Evolutionary conservation across 2,113 vertebrate species (phyloP).

Genomic region (Xyrauchen texanus): DNA sequence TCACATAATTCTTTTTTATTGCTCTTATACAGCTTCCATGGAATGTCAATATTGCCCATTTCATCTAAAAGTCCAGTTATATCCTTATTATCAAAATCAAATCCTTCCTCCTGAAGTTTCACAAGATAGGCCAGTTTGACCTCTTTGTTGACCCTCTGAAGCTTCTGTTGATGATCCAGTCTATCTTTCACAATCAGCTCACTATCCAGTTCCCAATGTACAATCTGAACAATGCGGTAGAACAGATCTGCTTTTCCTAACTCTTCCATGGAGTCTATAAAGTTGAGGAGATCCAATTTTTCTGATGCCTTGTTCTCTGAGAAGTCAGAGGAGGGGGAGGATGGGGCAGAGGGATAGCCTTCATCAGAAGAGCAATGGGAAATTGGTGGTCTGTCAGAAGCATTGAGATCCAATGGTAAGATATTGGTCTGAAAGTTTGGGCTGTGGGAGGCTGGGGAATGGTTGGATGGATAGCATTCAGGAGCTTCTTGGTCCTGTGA

Average conservation of each 20-base stretch:
- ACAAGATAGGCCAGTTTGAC: slow-evolving; percentile 70
- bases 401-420: slow-evolving; percentile 53
- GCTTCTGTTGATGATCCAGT: slow-evolving; percentile 73
- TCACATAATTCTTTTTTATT: slow-evolving; percentile 55
- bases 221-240: slow-evolving; percentile 76
- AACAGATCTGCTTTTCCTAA: slow-evolving; percentile 79
- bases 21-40: slow-evolving; percentile 74
- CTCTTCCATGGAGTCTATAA: slow-evolving; percentile 75
- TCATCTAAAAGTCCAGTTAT: slow-evolving; percentile 72
- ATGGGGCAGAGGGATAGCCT: slow-evolving; percentile 75
- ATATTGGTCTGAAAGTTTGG: slow-evolving; percentile 38
- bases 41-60: slow-evolving; percentile 72
- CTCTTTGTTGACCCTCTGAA: slow-evolving; percentile 77
- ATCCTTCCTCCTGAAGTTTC: slow-evolving; percentile 71
- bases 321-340: slow-evolving; percentile 73
- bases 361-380: slow-evolving; percentile 75
- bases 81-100: slow-evolving; percentile 65
- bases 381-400: slow-evolving; percentile 47
- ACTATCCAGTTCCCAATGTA: slow-evolving; percentile 73
- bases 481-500: slow-evolving; percentile 61
- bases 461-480: slow-evolving; percentile 54
- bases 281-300: slow-evolving; percentile 74
- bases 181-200: slow-evolving; percentile 73
- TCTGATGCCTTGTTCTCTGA: slow-evolving; percentile 64
- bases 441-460: slow-evolving; percentile 60